These are phyloP conservation scores for Cepphus grylle DNA, from an alignment of 2,113 vertebrate species.

Conservation along the genomic window DNA sequence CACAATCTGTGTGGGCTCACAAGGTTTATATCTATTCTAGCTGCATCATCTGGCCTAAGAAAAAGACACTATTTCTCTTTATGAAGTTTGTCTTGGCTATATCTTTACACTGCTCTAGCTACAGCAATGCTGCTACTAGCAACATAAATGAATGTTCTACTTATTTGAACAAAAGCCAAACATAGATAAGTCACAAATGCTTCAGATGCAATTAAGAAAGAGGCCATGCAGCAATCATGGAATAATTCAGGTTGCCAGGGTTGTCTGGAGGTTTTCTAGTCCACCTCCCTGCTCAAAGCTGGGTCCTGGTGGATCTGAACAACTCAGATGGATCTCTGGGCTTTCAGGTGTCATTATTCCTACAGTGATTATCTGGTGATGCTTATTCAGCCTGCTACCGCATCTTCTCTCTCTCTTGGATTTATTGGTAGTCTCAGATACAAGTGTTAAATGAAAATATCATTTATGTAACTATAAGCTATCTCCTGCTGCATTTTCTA, in stretches of 20 bases:
- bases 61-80: neutral
- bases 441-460: neutral
- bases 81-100: neutral
- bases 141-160: neutral
- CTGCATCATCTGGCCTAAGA: neutral
- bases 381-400: neutral
- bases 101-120: neutral
- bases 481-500: neutral
- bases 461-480: neutral
- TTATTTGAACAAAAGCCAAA: neutral
- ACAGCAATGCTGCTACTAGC: neutral
- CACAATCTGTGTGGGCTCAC: too few species aligned
- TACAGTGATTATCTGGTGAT: neutral
- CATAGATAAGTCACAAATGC: neutral
- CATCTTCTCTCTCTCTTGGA: neutral
- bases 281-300: neutral
- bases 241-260: neutral
- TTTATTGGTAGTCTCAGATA: neutral
- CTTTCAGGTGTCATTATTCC: neutral
- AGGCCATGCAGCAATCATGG: neutral
- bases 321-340: neutral
- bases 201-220: constrained; percentile 3
- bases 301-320: neutral
- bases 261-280: neutral
- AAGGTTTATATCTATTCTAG: neutral